Base-by-base conservation (phyloP, 2,113 vertebrate genomes). In the Ranitomeya imitator region DNA sequence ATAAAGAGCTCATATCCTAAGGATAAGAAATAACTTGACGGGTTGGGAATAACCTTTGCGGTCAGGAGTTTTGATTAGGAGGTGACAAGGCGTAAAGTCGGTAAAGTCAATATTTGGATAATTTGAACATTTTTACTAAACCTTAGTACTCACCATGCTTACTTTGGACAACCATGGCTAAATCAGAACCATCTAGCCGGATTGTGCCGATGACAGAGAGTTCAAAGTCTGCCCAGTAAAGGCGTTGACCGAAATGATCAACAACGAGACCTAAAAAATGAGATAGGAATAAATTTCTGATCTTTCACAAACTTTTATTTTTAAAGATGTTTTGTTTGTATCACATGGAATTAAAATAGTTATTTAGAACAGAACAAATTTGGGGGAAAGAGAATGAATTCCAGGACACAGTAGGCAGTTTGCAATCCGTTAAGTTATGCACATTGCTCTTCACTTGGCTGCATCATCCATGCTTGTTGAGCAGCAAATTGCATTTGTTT, bases 201-300 rank as follows among this genome's bases (percentile, higher is more conserved):
- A 99, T 94, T 45, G 98, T 99, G 65, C 97, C 98, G 86, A 99
- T 98, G 60, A 96, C 87, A 3, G 98, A 99, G 10, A 99, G 95
- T 90, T 99, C 98, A 71, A 97, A 96, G 92, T 99, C 98, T 76
- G 98, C 97, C 98, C 98, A 99, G 91, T 98, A 99, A 90, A 99
- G 93, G 57, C 97, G 97, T 52, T 98, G 97, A 91, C 96, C 97
- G 90, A 97, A 99, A 86, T 96, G 97, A 94, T 99, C 98, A 91
- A 99, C 96, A 8, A 96, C 96, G 59, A 99, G 94, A 85, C 98
- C 98, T 99, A 91, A 90, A 91, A 92, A 45, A 90, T 86, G 6
- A 90, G 63, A 87, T 13, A 11, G 15, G 31, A 55, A 52, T 12
- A n/a, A 1, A 67, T 13, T n/a, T 67, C 81, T 55, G 51, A 14